Base-by-base conservation (phyloP, 2,113 vertebrate species). In the Calonectris borealis region DNA sequence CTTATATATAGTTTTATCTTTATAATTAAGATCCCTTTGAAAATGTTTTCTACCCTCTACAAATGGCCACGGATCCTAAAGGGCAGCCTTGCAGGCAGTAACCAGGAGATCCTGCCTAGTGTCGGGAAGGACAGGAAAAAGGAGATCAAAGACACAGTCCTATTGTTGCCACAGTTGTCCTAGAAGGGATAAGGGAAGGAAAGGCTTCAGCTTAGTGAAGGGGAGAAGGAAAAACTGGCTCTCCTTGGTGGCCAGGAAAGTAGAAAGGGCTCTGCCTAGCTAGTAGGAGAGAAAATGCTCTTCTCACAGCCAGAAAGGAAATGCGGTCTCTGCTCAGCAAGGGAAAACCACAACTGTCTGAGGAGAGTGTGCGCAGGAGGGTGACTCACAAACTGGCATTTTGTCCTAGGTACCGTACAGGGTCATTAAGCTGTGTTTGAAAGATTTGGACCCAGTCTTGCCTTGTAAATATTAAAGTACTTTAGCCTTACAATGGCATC, bases 281-380 rank as follows among this genome's bases (percentile, higher is more conserved):
- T 38, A 40, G 44, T 18, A 79, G 52, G 26, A n/a, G 14, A 51
- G 42, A 87, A 87, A 93, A 76, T 2, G 3, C 13, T 61, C 18
- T 69, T 83, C 54, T 78, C 42, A 54, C 27, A 62, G 44, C 16
- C 57, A 79, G 70, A 65, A 93, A 55, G 22, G n/a, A 93, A 92
- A 79, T 29, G 20, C 2, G 2, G 16, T 72, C 16, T 68, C 32
- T 72, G 46, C 31, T 90, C 44, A 48, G 34, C 52, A 60, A 48
- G 26, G 12, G 34, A 87, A 89, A 94, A 60, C 20, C 32, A 54
- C 49, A 51, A 13, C n/a, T 48, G 38, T 25, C n/a, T 27, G 36
- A 68, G 42, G 61, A 78, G 29, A 44, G 31, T 5, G 6, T n/a
- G 16, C 0, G 0, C n/a, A 60, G 11, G 0, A 22, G 11, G 13